Evolutionary conservation across 1,140 invertebrate species (phyloP), one percentile per base, ranked within the genome.

Genomic region (Hypothenemus hampei): DNA sequence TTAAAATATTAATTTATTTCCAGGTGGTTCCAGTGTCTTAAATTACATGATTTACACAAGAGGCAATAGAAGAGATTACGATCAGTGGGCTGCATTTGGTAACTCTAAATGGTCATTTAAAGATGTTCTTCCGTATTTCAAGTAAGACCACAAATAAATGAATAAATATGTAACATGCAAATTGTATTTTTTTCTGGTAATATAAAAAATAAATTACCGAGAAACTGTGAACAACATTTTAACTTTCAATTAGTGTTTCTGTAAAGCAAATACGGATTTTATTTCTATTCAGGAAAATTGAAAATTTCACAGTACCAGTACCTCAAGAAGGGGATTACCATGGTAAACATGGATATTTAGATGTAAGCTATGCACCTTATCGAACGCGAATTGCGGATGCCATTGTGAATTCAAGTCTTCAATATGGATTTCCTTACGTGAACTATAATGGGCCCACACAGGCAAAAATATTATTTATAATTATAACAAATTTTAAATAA

Each of bases 1-100:
- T 18, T n/a, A 11, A 29, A 33, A 16, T 4, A 43, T 29, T n/a
- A n/a, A n/a, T n/a, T n/a, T n/a, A n/a, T n/a, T n/a, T n/a, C n/a
- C n/a, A 57, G 91, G 91, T 6, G 91, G 92, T 1, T 90, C 86
- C 0, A 89, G 86, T 36, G 86, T 87, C 0, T 70, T 95, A 0
- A 94, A 96, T 66, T 92, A 91, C 55, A 91, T 96, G 92, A 89
- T 93, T 31, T 92, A 93, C 59, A 88, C 89, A 0, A 83, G 93
- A 61, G 89, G 91, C 3, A 74, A 87, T 69, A 73, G 76, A 19
- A 65, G 65, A 39, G 82, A 94, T 66, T 95, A 87, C 63, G 83
- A 95, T 64, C 71, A 78, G 13, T 94, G 91, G 91, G 79, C 79
- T 16, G 63, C 65, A 1, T 69, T 88, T 65, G 91, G 91, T 0